Percentiles rank a stretch among this genome's conserved stretches.
These are phyloP conservation scores for Stenodera caucasica DNA, from an alignment of 2,888 invertebrate genomes.

Conservation along the genomic window DNA sequence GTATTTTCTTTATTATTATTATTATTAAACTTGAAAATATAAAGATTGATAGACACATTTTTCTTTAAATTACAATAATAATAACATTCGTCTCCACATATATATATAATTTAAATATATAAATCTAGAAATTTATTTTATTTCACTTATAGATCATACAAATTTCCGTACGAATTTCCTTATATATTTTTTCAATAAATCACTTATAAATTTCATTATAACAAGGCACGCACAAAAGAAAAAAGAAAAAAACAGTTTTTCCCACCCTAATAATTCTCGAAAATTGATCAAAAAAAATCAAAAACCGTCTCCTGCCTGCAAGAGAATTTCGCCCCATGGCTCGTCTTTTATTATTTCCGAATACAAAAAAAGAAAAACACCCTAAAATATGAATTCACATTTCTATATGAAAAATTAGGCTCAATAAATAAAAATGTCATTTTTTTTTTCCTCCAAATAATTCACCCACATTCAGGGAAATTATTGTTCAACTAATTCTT, in stretches of 20 bases:
- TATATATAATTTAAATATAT: conserved; percentile 30
- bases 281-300: conserved; percentile 8
- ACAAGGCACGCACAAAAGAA: conserved; percentile 54
- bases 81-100: conserved; percentile 46
- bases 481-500: no score
- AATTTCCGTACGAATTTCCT: conserved; percentile 42
- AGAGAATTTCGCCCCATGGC: conserved; percentile 28
- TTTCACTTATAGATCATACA: conserved; percentile 37
- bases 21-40: conserved; percentile 50
- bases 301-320: conserved; percentile 37
- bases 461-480: no score
- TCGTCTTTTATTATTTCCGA: not conserved
- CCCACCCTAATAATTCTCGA: conserved; percentile 19
- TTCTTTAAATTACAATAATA: conserved; percentile 19
- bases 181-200: conserved; percentile 39
- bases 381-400: conserved; percentile 18
- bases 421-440: no score
- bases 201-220: conserved; percentile 47
- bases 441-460: no score
- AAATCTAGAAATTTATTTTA: conserved; percentile 49
- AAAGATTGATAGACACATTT: conserved; percentile 51
- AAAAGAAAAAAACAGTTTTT: conserved; percentile 26
- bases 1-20: conserved; percentile 32
- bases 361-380: not conserved
- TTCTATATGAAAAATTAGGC: no score